Base-by-base conservation (phyloP, 2,113 vertebrate genomes). In the Larimichthys polyactis region DNA sequence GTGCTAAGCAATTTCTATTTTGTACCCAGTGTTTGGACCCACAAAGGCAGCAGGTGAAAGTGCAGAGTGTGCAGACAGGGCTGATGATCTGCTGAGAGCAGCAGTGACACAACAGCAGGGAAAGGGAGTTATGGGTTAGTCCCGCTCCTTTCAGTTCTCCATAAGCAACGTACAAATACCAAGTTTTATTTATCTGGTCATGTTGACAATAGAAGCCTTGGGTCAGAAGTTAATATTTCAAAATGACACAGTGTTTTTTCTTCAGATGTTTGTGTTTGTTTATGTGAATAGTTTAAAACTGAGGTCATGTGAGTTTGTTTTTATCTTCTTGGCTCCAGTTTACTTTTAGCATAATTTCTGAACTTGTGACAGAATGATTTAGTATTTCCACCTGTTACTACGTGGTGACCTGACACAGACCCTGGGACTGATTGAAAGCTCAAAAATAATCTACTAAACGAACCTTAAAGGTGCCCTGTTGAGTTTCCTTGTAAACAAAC, bases 21-120 rank as follows among this genome's bases (percentile, higher is more conserved):
- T 67, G 84, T 52, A 29, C 51, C 20, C 71, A 52, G 58, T 77
- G 66, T 75, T 71, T 55, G 24, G 36, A 71, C 51, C 70, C 81
- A 93, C 90, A 93, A 92, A 92, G 86, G 86, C 90, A 75, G 82
- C 44, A 19, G 76, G 80, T 66, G 85, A 87, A 91, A 92, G 83
- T 86, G 92, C 90, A 86, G 79, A 59, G 86, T 79, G 77, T 58
- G 86, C 87, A 91, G 72, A 77, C 74, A 36, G 62, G 68, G 43
- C 84, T n/a, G 78, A 36, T n/a, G 73, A 80, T 90, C 79, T 82
- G 60, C 82, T 51, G 48, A 77, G 32, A 43, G 62, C 65, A 95
- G 22, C 22, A 0, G 49, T 11, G 62, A 51, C 60, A 44, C 73
- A 49, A 58, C 62, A 73, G 60, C 40, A 27, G 29, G 27, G 49